These are phyloP conservation scores for Mesorhabditis spiculigera DNA, from an alignment of 2,888 invertebrate genomes.

Conservation along the genomic window DNA sequence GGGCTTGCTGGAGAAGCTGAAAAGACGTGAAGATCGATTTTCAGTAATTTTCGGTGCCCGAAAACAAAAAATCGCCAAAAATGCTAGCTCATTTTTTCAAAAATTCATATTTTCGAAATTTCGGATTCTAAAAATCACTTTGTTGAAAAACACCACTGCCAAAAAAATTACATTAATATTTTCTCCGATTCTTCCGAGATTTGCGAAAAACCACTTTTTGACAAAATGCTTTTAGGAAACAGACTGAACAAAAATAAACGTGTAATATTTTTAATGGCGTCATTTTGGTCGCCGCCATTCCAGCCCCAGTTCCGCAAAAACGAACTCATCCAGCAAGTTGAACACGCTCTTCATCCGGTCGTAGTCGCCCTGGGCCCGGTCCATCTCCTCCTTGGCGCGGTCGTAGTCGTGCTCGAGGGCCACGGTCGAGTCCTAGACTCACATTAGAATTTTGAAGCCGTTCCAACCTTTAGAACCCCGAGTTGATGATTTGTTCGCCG, in stretches of 20 bases:
- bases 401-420: constrained; percentile 1
- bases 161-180: too few relatives aligned
- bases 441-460: too few relatives aligned
- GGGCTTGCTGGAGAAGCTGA: constrained; percentile 16
- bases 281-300: background rate
- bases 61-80: background rate
- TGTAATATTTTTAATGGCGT: background rate
- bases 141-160: background rate
- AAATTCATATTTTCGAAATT: background rate
- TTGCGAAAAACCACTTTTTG: too few relatives aligned
- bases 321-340: background rate
- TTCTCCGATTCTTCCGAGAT: too few relatives aligned
- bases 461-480: constrained; percentile 68
- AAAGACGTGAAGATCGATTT: background rate
- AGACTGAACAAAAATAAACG: too few relatives aligned
- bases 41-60: background rate
- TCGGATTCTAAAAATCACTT: background rate
- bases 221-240: too few relatives aligned
- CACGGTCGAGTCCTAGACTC: background rate
- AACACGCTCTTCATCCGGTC: background rate
- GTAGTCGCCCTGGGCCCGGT: background rate
- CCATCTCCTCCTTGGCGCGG: constrained; percentile 3
- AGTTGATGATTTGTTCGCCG: constrained; percentile 78
- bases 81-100: constrained; percentile 17
- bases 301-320: background rate